Conservation (phyloP, 2,113 vertebrate genomes). For the Camelus dromedarius region DNA sequence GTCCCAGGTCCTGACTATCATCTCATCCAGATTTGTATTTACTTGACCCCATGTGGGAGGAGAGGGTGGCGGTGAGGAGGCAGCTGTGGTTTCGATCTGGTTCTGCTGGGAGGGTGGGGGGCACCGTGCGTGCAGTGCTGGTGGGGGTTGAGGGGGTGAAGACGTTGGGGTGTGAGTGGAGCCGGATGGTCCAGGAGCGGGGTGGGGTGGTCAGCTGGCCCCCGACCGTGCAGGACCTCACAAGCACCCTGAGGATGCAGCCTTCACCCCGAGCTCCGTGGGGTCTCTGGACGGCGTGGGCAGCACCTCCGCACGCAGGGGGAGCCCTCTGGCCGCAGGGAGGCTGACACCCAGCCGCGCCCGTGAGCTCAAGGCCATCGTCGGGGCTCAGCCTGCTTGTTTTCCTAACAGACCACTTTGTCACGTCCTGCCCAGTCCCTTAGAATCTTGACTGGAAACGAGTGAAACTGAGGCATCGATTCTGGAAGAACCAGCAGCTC, state of each 20-base stretch:
- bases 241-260: neutral
- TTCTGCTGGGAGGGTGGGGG: too few species aligned
- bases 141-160: neutral
- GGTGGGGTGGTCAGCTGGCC: accelerated
- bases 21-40: neutral
- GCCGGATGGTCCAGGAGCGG: neutral
- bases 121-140: neutral
- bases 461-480: neutral
- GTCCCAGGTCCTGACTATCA: neutral
- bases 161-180: too few species aligned
- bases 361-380: neutral
- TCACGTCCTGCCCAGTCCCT: neutral
- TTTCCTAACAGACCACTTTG: neutral
- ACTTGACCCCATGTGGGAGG: neutral
- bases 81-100: neutral
- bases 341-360: accelerated
- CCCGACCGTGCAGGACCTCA: neutral
- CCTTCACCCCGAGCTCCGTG: neutral
- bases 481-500: neutral
- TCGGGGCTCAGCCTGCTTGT: neutral
- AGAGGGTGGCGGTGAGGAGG: neutral
- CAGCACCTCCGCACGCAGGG: accelerated
- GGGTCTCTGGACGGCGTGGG: neutral
- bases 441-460: neutral
- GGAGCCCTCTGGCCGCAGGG: neutral